Base-by-base conservation (phyloP, 2,113 vertebrate species). In the Microcebus murinus region DNA sequence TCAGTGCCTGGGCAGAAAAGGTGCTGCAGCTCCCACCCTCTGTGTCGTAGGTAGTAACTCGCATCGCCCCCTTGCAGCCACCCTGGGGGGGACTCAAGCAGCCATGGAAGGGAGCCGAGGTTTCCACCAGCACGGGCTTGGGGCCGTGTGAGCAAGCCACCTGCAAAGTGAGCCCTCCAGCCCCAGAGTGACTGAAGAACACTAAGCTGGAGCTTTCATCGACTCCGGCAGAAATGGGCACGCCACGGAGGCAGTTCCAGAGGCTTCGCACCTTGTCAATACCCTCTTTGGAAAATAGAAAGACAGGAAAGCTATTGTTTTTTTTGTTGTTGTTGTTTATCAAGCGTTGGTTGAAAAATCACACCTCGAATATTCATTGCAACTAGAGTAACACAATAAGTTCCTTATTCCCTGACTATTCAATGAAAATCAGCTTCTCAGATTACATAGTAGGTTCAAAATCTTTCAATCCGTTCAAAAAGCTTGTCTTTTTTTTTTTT, bases 361-460 rank as follows among this genome's bases (percentile, higher is more conserved):
- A 93, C 34, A 86, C 97, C 94, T 76, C 73, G 80, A 93, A 91
- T 97, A 92, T 34, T 95, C 77, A 34, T 73, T 97, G 93, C 77
- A 93, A 85, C 76, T 91, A 97, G 88, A 67, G 14, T 95, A 63
- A 88, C 52, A 88, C 45, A 97, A 73, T 95, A 82, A 85, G 71
- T 86, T 96, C 42, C 79, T 91, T 90, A 45, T 96, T 92, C 55
- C 76, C 45, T 90, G 70, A 80, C 70, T 90, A 15, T 92, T 97
- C 96, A 95, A 67, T 97, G 92, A 97, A 96, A 98, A 80, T 81
- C 45, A 96, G 42, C 50, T 95, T 31, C 42, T 70, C 42, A 63
- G 48, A 36, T 95, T 87, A 96, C 94, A 67, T 76, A 50, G 86
- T 94, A 87, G 81, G 52, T 57, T 96, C 9, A 76, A 82, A 97